Evolutionary conservation across 2,797 vertebrate genomes (phyloP).

Genomic region (Menidia menidia): DNA sequence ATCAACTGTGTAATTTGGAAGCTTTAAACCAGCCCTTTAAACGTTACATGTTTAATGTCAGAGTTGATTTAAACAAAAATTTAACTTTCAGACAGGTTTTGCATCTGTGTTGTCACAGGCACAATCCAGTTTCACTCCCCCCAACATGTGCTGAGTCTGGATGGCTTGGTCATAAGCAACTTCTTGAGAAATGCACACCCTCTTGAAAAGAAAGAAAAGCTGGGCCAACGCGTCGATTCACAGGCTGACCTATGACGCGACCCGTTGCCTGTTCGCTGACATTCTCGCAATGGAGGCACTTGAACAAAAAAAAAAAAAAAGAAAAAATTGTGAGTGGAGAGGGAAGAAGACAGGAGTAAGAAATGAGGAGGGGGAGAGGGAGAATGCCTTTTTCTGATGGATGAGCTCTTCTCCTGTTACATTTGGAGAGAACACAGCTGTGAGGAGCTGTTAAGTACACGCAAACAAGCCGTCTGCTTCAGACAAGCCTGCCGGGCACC

Average conservation of each 20-base stretch:
- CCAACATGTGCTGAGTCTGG: slow-evolving; percentile 56
- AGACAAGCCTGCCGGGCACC: slow-evolving; percentile 86
- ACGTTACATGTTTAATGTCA: slow-evolving; percentile 35
- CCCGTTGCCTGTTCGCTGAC: slow-evolving; percentile 84
- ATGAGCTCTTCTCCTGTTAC: slow-evolving; percentile 90
- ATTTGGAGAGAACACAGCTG: slow-evolving; percentile 93
- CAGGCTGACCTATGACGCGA: slow-evolving; percentile 75
- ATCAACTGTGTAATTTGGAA: slow-evolving; percentile 28
- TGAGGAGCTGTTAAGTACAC: slow-evolving; percentile 91
- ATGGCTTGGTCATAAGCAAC: slow-evolving; percentile 70
- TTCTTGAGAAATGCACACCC: slow-evolving; percentile 81
- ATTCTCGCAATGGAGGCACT: slow-evolving; percentile 83
- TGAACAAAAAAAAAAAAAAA: slow-evolving; percentile 79
- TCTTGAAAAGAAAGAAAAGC: slow-evolving; percentile 81
- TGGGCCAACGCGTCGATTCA: slow-evolving; percentile 69
- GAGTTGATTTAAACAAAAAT: slow-evolving; percentile 49
- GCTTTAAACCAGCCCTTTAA: slow-evolving; percentile 49
- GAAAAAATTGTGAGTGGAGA: slow-evolving; percentile 65
- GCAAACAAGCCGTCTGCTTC: slow-evolving; percentile 89
- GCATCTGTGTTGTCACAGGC: slow-evolving; percentile 62
- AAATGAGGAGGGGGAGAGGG: slow-evolving; percentile 50
- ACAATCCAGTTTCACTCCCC: slow-evolving; percentile 54
- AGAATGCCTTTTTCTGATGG: slow-evolving; percentile 83
- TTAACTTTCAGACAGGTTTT: slow-evolving; percentile 43
- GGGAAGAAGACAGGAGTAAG: slow-evolving; percentile 58